Evolutionary conservation across 2,888 invertebrate genomes (phyloP).

Genomic region (Epiperipatus broadwayi): DNA sequence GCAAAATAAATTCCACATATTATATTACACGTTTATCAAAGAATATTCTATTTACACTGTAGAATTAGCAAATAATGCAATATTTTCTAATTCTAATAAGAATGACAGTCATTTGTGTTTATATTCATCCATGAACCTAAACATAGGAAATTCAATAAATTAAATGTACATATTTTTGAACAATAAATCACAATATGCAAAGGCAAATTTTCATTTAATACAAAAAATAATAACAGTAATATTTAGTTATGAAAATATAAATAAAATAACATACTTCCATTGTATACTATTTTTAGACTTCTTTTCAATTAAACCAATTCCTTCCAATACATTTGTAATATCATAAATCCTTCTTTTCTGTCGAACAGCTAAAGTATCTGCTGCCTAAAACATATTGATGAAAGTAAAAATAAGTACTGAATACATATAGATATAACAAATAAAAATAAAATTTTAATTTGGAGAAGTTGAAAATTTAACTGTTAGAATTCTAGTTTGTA

Average conservation of each 20-base stretch:
- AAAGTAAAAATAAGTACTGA: slow-evolving; percentile 18
- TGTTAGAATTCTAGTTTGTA: slow-evolving; percentile 9
- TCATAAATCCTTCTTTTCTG: slow-evolving; percentile 81
- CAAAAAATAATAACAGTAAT: background rate
- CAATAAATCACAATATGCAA: no score
- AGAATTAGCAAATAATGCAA: no score
- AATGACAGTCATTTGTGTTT: no score
- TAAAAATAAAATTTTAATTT: background rate
- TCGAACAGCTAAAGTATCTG: slow-evolving; percentile 59
- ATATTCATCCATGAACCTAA: no score
- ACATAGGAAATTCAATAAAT: no score
- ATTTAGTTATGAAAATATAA: background rate
- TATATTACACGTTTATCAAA: no score
- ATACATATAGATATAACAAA: background rate
- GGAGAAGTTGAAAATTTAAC: background rate
- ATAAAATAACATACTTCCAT: slow-evolving; percentile 91
- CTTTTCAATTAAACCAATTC: slow-evolving; percentile 79
- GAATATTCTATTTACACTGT: no score
- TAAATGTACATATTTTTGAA: no score
- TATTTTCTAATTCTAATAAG: no score
- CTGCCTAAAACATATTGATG: no score
- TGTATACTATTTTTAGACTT: slow-evolving; percentile 82
- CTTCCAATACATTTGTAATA: slow-evolving; percentile 81
- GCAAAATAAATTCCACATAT: no score
- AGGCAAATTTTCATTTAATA: no score